Evolutionary conservation across 2,888 invertebrate species (phyloP), one percentile per base, ranked within the genome.

Genomic region (Quadroppia sp.): DNA sequence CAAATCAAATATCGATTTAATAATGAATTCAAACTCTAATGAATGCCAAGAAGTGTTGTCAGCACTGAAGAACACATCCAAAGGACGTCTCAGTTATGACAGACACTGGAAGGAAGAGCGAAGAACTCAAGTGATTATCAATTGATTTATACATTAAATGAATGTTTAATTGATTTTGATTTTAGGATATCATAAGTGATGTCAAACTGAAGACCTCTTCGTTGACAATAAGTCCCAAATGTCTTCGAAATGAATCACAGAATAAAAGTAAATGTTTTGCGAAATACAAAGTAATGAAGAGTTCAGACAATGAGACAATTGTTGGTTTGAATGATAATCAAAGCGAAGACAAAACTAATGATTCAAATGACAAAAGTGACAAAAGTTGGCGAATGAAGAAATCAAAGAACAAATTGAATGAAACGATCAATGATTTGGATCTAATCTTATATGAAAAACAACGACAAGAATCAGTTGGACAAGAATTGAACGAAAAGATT

Each of bases 41-140:
- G 67, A 67, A 40, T 67, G 32, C 20, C 23, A 67, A 20, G 23
- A 67, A 15, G 13, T 67, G 2, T 48, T 74, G 28, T 45, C 32
- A 25, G 77, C 77, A 15, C 70, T 78, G 4, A 75, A 74, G 32
- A 75, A 74, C 28, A 73, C 77, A n/a, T 50, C 76, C 1, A 78
- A 77, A 75, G 78, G 78, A 32, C 64, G 73, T 48, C 67, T 78
- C 53, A 74, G 71, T 42, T 78, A 78, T 74, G 78, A 78, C 30
- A 50, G 72, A 23, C 53, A 74, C 53, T 77, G 78, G 76, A 73
- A 59, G 13, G 73, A 75, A 75, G 76, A 77, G 64, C 76, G 76
- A 48, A 73, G 76, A 59, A 74, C 76, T 13, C 71, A 76, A 53
- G 76, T 77, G 50, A 45, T 32, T 64, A 2, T 28, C 28, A 2